phyloP scores from a whole-genome alignment of 2,888 invertebrate species.

The Panorpa germanica region DNA sequence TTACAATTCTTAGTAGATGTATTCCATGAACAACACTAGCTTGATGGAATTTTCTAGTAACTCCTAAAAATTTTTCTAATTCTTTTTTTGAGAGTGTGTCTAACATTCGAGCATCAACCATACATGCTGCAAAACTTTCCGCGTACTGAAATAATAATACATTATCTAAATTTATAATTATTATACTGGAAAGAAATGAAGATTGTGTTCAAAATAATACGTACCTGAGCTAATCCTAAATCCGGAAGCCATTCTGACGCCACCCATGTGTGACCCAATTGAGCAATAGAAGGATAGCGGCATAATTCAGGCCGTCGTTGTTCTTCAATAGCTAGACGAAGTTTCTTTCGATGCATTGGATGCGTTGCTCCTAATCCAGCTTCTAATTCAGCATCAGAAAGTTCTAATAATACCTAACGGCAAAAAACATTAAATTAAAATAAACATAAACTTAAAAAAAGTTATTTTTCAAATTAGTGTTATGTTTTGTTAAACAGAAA shows the following conservation, averaged over 20 bases:
- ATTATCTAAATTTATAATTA: slow-evolving; percentile 5
- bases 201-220: slow-evolving; percentile 9
- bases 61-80: slow-evolving; percentile 80
- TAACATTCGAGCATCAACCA: slow-evolving; percentile 86
- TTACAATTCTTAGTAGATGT: slow-evolving; percentile 76
- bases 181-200: slow-evolving; percentile 8
- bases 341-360: slow-evolving; percentile 84
- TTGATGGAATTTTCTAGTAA: slow-evolving; percentile 87
- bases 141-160: slow-evolving; percentile 43
- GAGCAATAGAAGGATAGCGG: slow-evolving; percentile 72
- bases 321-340: slow-evolving; percentile 84
- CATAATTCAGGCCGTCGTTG: slow-evolving; percentile 72
- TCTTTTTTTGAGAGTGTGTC: slow-evolving; percentile 88
- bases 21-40: slow-evolving; percentile 87
- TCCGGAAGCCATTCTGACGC: slow-evolving; percentile 86
- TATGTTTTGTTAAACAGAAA: too few relatives aligned
- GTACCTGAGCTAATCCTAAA: slow-evolving; percentile 63
- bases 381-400: slow-evolving; percentile 81
- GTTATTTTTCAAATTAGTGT: too few relatives aligned
- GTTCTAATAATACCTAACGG: slow-evolving; percentile 72
- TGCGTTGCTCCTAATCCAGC: slow-evolving; percentile 79
- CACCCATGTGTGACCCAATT: slow-evolving; percentile 84
- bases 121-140: slow-evolving; percentile 69
- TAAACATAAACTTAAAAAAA: slow-evolving; percentile 29
- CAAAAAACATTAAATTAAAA: slow-evolving; percentile 49